These are phyloP conservation scores for Rutilus rutilus DNA, from an alignment of 2,113 vertebrate species.

Conservation along the genomic window DNA sequence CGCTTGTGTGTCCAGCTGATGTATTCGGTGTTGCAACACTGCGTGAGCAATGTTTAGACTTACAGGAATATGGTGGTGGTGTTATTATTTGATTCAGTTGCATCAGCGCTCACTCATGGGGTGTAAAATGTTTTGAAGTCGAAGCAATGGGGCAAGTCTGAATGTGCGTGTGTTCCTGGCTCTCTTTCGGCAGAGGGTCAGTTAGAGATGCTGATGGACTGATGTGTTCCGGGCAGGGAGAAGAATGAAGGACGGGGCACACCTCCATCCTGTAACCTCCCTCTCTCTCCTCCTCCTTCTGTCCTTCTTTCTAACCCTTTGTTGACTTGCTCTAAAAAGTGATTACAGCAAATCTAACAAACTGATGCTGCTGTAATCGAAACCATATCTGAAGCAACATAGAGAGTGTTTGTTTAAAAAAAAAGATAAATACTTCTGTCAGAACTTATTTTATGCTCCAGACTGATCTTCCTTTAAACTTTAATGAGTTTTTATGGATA, in stretches of 20 bases:
- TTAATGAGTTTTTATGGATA: constrained; percentile 7
- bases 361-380: constrained; percentile 7
- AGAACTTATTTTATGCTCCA: constrained; percentile 19
- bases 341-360: constrained; percentile 40
- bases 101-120: constrained; percentile 12
- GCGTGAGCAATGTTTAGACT: background rate
- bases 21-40: background rate
- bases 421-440: constrained; percentile 20
- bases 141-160: constrained; percentile 56
- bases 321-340: constrained; percentile 53
- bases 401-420: constrained; percentile 19
- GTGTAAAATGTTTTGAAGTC: constrained; percentile 39
- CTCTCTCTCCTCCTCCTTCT: background rate
- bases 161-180: constrained; percentile 59
- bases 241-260: constrained; percentile 65
- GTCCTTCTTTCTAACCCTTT: constrained; percentile 62
- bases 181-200: constrained; percentile 51
- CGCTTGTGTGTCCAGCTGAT: constrained; percentile 20
- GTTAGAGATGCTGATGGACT: constrained; percentile 71
- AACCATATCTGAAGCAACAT: constrained; percentile 17
- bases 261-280: constrained; percentile 68
- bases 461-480: constrained; percentile 10
- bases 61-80: constrained; percentile 25
- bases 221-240: constrained; percentile 74
- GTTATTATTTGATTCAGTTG: constrained; percentile 19